Base-by-base conservation (phyloP, 2,797 vertebrate species). In the Neosilurus mollespiculum region DNA sequence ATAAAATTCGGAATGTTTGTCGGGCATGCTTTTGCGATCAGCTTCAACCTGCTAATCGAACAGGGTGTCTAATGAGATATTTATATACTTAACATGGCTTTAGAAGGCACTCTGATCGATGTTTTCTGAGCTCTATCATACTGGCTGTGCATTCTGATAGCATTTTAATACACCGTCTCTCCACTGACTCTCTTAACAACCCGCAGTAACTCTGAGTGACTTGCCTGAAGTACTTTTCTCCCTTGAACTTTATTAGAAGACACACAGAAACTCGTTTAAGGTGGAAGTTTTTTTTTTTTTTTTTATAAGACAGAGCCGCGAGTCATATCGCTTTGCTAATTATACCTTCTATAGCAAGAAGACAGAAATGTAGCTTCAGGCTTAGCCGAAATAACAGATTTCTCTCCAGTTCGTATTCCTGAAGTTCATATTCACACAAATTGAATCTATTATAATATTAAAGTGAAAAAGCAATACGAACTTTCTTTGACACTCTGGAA, bases 31-130 rank as follows among this genome's bases (percentile, higher is more conserved):
- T 26, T n/a, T 37, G 11, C 12, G 14, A 72, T 24, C 16, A 76
- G 26, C 16, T 37, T 37, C 54, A 76, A 15, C 6, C 30, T 43
- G 22, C 16, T 12, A 30, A 79, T 65, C 43, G 30, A 78, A 64
- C n/a, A 11, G 9, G 0, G 15, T 65, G 62, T 65, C 53, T 65
- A 53, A 79, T 53, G 30, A 77, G 16, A 43, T 43, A 61, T 30
- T 61, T n/a, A 49, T 3, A 43, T 61, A 62, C 12, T 49, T 61
- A 77, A 43, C 22, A 24, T 34, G 34, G 54, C 56, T 76, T 59
- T 78, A n/a, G 15, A 78, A 65, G 43, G 8, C 37, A 43, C 15
- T 78, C 37, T 24, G 59, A 78, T 65, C 61, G 64, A 53, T 78
- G 77, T 11, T 64, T 78, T 26, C 22, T 49, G 34, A 78, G 75